These are phyloP conservation scores for Cacatua alba DNA, from an alignment of 2,113 vertebrate species.

Conservation along the genomic window DNA sequence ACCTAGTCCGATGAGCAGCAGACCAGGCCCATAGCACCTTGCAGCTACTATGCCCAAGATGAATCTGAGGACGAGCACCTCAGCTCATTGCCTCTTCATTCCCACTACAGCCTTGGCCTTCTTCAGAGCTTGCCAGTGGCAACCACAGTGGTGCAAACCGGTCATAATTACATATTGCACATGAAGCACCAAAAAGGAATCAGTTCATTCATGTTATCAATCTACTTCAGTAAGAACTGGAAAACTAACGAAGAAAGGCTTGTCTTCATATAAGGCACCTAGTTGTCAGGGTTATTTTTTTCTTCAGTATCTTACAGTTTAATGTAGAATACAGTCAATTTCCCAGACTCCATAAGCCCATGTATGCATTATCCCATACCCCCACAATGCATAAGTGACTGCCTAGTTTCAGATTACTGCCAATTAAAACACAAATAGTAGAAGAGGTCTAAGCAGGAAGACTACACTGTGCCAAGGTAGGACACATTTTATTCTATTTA, in stretches of 20 bases:
- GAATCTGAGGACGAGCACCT: fast-evolving
- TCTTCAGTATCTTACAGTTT: not conserved
- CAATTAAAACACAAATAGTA: conserved; percentile 16
- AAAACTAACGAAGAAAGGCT: not conserved
- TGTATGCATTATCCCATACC: not conserved
- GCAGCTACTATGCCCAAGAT: not conserved
- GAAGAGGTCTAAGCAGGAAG: not conserved
- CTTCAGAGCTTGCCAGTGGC: not conserved
- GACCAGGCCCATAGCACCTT: not conserved
- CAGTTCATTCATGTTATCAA: not conserved
- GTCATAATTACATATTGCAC: not conserved
- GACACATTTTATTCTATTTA: not conserved
- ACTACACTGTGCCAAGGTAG: not conserved
- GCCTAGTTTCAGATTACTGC: not conserved
- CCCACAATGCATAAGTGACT: not conserved
- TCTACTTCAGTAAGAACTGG: not conserved
- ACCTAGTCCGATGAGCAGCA: fast-evolving
- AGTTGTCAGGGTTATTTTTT: not conserved
- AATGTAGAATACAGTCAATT: not conserved
- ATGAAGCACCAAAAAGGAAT: not conserved
- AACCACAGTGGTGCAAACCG: not conserved
- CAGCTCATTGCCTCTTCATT: not conserved
- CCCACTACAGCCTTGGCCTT: not conserved
- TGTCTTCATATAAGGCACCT: not conserved
- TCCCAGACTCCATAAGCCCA: not conserved